Evolutionary conservation across 1,140 invertebrate genomes (phyloP), one percentile per base, ranked within the genome.

Genomic region (Bradysia coprophila): DNA sequence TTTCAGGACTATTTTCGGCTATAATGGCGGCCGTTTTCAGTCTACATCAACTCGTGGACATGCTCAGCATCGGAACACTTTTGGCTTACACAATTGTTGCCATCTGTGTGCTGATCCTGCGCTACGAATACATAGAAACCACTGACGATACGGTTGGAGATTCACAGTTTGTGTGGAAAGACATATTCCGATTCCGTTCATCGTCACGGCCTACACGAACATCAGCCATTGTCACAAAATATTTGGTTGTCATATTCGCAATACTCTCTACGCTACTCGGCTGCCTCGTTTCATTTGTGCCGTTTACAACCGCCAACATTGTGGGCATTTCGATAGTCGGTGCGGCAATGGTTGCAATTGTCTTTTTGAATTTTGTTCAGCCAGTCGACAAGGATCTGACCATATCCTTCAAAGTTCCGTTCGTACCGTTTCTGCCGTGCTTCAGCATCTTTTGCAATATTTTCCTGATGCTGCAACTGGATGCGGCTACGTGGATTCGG

Each of bases 61-160:
- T 97, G 88, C 92, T 95, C 88, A 92, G 88, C 1, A 95, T 97
- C 51, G 38, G 38, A 22, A 95, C 92, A 0, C 64, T 97, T 1
- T 66, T 95, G 23, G 91, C 91, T 0, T 96, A 95, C 54, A 84
- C 87, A 4, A 81, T 95, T 41, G 92, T 96, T 0, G 82, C 89
- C 9, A 72, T 84, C 34, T 91, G 84, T 53, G 87, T 96, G 1
- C 66, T 95, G 2, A 72, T 95, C 50, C 65, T 95, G 10, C 76
- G 81, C 71, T 84, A 72, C n/a, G n/a, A n/a, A n/a, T n/a, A n/a
- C n/a, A n/a, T n/a, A n/a, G n/a, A n/a, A n/a, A n/a, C n/a, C n/a
- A n/a, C n/a, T n/a, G n/a, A 31, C 8, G 28, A 9, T 31, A 8
- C 28, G 28, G 8, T 31, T 24, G 58, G 16, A 45, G 55, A 9